These are phyloP conservation scores for Tiliacea citrago DNA, from an alignment of 2,888 invertebrate species.

Conservation along the genomic window DNA sequence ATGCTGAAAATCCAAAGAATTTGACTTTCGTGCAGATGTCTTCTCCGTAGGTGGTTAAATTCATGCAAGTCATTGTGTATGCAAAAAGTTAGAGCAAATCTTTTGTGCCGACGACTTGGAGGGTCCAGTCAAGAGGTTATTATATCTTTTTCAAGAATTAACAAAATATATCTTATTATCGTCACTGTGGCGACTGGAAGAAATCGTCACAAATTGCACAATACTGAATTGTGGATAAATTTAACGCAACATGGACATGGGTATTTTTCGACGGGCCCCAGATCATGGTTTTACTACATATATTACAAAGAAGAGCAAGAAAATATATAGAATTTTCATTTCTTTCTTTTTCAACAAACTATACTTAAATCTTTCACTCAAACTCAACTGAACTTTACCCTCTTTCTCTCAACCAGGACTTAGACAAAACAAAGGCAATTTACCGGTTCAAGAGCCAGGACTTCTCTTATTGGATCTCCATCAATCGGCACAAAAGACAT, in stretches of 20 bases:
- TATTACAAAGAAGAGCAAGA: background rate
- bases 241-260: background rate
- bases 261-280: background rate
- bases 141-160: conserved; percentile 8
- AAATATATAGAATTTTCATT: background rate
- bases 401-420: conserved; percentile 42
- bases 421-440: conserved; percentile 50
- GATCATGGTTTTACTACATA: background rate
- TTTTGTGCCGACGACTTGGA: conserved; percentile 62
- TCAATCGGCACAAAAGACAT: conserved; percentile 62
- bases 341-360: conserved; percentile 10
- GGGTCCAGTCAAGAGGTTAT: conserved; percentile 49
- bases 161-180: conserved; percentile 17
- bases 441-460: conserved; percentile 47
- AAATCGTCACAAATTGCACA: conserved; percentile 24
- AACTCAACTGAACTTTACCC: conserved; percentile 39
- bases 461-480: conserved; percentile 50
- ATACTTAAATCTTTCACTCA: conserved; percentile 46
- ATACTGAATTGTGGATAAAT: conserved; percentile 8
- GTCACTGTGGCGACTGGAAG: background rate
- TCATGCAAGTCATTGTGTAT: conserved; percentile 62
- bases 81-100: conserved; percentile 58
- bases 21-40: conserved; percentile 28
- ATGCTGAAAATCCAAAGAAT: conserved; percentile 24
- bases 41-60: conserved; percentile 28